These are phyloP conservation scores for Parnassius apollo DNA, from an alignment of 2,888 invertebrate species.

Conservation along the genomic window DNA sequence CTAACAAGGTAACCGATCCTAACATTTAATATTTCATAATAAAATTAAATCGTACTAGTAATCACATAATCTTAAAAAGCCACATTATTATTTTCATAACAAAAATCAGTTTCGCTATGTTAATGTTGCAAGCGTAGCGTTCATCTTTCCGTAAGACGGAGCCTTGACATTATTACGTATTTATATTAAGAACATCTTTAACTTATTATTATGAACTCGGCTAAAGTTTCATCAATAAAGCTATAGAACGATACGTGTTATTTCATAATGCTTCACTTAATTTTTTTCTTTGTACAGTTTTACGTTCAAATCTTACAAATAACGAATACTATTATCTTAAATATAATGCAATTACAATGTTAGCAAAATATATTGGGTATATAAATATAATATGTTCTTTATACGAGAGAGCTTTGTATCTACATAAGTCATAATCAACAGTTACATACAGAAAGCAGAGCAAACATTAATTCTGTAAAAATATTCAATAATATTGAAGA, in stretches of 20 bases:
- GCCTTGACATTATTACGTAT: constrained; percentile 25
- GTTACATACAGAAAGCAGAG: background rate
- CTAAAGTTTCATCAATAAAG: constrained; percentile 15
- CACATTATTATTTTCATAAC: constrained; percentile 11
- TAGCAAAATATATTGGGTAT: too few species aligned
- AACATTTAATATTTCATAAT: too few species aligned
- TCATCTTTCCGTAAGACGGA: constrained; percentile 16
- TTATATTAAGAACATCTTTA: constrained; percentile 11
- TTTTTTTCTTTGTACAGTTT: too few species aligned
- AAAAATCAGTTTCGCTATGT: constrained; percentile 4
- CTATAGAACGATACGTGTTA: background rate
- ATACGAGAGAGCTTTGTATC: background rate
- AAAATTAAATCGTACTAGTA: too few species aligned
- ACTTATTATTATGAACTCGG: constrained; percentile 11
- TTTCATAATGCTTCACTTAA: background rate
- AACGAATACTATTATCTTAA: too few species aligned
- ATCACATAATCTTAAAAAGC: too few species aligned
- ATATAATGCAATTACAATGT: too few species aligned
- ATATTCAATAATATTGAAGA: too few species aligned
- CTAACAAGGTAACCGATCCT: too few species aligned
- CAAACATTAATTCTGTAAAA: background rate
- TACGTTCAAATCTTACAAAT: too few species aligned
- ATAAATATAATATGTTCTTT: too few species aligned
- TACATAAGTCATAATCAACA: too few species aligned
- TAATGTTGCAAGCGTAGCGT: constrained; percentile 11